Percentiles rank a stretch among this genome's conserved stretches.
Conservation (phyloP, 2,113 vertebrate genomes). For the Raja brachyura region DNA sequence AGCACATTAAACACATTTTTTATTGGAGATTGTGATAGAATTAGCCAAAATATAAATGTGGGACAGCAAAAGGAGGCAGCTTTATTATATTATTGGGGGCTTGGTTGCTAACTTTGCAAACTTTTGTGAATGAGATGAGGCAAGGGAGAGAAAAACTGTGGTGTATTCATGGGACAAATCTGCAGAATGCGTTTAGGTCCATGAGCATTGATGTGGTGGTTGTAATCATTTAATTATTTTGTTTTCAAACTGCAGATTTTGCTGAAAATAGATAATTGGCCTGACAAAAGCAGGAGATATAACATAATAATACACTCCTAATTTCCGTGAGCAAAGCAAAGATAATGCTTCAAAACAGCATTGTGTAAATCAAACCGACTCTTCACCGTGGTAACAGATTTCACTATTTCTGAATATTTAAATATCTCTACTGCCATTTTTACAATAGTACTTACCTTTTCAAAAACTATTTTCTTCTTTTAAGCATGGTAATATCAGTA, state of each 20-base stretch:
- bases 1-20: neutral
- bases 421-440: neutral
- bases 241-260: neutral
- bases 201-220: neutral
- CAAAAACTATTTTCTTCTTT: neutral
- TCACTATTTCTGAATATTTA: neutral
- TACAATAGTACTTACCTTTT: neutral
- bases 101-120: too few species aligned
- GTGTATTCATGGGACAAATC: neutral
- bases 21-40: neutral
- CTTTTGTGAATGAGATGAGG: neutral
- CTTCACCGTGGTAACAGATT: neutral
- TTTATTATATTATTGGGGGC: neutral
- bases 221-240: neutral
- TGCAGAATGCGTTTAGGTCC: neutral
- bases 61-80: neutral
- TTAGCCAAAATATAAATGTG: neutral
- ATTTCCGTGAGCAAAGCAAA: neutral
- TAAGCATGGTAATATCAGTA: neutral
- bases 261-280: neutral
- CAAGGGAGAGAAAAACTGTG: neutral
- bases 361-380: neutral
- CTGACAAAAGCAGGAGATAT: neutral
- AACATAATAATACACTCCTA: neutral
- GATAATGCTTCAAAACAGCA: neutral